phyloP scores from a whole-genome alignment of 2,113 vertebrate genomes.

The Sebastes fasciatus region DNA sequence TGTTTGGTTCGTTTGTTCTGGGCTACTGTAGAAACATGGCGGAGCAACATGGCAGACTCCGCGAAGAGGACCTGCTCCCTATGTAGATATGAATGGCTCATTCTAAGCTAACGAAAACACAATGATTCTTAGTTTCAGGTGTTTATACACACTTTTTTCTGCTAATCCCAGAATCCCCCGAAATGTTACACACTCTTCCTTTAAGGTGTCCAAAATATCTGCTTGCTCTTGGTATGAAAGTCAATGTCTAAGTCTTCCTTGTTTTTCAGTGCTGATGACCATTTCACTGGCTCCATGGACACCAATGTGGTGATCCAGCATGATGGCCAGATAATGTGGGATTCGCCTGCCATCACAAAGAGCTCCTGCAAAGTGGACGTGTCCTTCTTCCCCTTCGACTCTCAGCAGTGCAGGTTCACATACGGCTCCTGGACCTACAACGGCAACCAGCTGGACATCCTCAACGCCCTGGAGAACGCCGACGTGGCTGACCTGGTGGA shows the following conservation, averaged over 20 bases:
- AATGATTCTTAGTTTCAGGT: no score
- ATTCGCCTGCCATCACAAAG: conserved; percentile 92
- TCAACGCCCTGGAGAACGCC: conserved; percentile 79
- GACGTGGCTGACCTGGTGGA: conserved; percentile 91
- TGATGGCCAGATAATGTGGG: conserved; percentile 90
- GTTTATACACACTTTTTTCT: no score
- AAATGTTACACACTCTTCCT: background rate
- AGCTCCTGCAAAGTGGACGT: conserved; percentile 95
- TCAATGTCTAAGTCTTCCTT: conserved; percentile 2
- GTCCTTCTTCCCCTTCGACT: conserved; percentile 92
- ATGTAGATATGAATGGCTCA: no score
- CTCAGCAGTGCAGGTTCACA: conserved; percentile 90
- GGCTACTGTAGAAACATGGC: no score
- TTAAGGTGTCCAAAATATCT: background rate
- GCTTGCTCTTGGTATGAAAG: background rate
- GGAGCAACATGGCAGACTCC: no score
- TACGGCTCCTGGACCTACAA: conserved; percentile 97
- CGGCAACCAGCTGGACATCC: conserved; percentile 91
- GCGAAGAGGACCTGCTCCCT: no score
- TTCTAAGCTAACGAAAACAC: no score
- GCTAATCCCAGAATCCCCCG: no score
- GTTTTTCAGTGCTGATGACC: conserved; percentile 87
- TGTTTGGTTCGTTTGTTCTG: no score
- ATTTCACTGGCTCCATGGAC: conserved; percentile 87
- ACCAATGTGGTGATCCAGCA: conserved; percentile 92